A percentile compares a stretch with the other conserved stretches of the same genome.
Conservation (phyloP, 2,113 vertebrate species). For the Corythornis madagascariensis region DNA sequence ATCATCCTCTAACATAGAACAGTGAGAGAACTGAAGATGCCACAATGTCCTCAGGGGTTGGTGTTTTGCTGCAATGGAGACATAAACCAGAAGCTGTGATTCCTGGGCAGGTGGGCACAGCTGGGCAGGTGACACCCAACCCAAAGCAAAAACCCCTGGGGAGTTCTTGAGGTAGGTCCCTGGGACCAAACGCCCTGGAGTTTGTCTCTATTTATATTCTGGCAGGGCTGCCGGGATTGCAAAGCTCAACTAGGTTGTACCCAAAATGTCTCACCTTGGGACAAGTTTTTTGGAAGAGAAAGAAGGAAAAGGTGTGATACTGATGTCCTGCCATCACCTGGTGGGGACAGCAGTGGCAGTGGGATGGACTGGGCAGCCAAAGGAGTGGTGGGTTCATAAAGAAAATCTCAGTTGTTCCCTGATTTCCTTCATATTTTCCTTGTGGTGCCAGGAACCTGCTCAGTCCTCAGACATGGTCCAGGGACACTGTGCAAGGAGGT, state of each 20-base stretch:
- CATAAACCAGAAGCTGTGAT: background rate
- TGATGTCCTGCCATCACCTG: background rate
- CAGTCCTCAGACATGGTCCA: background rate
- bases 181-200: fast-evolving
- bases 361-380: background rate
- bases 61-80: background rate
- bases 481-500: fast-evolving
- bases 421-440: background rate
- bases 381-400: background rate
- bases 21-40: background rate
- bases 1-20: fast-evolving
- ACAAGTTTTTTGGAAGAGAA: background rate
- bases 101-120: background rate
- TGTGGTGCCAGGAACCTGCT: background rate
- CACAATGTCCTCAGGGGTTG: background rate
- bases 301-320: background rate
- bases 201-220: background rate
- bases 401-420: background rate
- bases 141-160: background rate
- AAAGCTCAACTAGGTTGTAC: background rate
- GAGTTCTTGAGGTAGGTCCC: background rate
- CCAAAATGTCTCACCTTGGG: background rate
- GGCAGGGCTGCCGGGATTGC: background rate
- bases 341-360: background rate
- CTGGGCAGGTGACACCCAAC: background rate